phyloP scores from a whole-genome alignment of 1,140 invertebrate genomes.

The Musca vetustissima region DNA sequence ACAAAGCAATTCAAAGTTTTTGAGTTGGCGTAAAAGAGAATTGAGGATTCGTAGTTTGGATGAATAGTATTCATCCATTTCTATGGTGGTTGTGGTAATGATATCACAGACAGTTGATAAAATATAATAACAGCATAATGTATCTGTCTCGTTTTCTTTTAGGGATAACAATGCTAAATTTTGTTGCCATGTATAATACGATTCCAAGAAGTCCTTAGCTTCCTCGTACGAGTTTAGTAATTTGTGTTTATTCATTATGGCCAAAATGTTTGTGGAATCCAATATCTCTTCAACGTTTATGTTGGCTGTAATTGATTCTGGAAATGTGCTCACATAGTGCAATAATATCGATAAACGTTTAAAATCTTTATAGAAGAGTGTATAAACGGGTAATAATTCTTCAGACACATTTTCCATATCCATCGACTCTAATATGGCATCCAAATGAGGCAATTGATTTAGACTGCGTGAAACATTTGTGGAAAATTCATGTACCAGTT shows the following conservation, averaged over 20 bases:
- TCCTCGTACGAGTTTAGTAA: constrained; percentile 32
- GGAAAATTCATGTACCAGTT: constrained; percentile 43
- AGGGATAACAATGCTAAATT: constrained; percentile 34
- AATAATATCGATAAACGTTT: constrained; percentile 40
- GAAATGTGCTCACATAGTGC: constrained; percentile 36
- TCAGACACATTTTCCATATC: constrained; percentile 29
- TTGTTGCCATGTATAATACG: constrained; percentile 43
- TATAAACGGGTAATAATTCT: constrained; percentile 39
- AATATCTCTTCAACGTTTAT: constrained; percentile 42
- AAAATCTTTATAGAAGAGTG: constrained; percentile 47
- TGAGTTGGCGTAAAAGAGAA: constrained; percentile 39
- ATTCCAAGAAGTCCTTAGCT: constrained; percentile 33
- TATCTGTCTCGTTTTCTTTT: constrained; percentile 38
- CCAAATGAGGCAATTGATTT: constrained; percentile 39
- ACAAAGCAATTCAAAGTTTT: constrained; percentile 39
- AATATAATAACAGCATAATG: constrained; percentile 38
- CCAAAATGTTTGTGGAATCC: constrained; percentile 34
- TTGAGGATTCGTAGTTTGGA: constrained; percentile 38
- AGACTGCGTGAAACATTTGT: constrained; percentile 35
- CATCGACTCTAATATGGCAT: constrained; percentile 33
- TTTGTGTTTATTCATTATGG: constrained; percentile 40
- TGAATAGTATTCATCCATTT: constrained; percentile 25
- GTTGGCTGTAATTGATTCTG: constrained; percentile 27
- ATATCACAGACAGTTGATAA: constrained; percentile 40
- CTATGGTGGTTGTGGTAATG: constrained; percentile 25